Evolutionary conservation across 2,888 invertebrate genomes (phyloP), one percentile per base, ranked within the genome.

Genomic region (Xylocampa areola): DNA sequence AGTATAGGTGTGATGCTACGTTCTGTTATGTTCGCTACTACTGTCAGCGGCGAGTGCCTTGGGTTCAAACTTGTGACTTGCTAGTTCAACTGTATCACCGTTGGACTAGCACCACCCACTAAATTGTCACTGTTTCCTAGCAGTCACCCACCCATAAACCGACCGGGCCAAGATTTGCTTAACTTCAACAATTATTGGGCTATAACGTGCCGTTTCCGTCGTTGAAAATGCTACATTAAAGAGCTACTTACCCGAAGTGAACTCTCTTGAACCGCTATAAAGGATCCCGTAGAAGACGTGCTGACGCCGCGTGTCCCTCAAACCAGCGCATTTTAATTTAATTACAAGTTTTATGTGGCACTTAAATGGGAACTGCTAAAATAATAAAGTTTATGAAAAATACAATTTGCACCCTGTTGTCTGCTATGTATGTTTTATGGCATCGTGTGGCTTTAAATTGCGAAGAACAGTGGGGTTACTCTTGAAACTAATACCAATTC

Each of bases 341-440:
- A 63, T 72, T 72, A 58, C 11, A 65, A 47, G 39, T 63, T 67
- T 55, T 72, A 63, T 58, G 48, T 21, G 32, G 30, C 25, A 48
- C 58, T 63, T 36, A 39, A 53, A 37, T 16, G 52, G n/a, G 16
- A 41, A 51, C 50, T 37, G 39, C 32, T 14, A 33, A 55, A 32
- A 52, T 48, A 44, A 53, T 57, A 62, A 62, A 68, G 40, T 57
- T 57, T 35, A 53, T 53, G 36, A 72, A 72, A 62, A 72, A 67
- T 71, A 47, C 16, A 11, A 23, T 49, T 61, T 32, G 40, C 49
- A 13, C 36, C 41, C 47, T 16, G 32, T 33, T 70, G 70, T 53
- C 30, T 43, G 37, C 3, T 47, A 13, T 30, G 30, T 21, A 30
- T 13, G 35, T 4, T 33, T 33, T 51, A 35, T 40, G 14, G 25